Evolutionary conservation across 2,888 invertebrate genomes (phyloP), one percentile per base, ranked within the genome.

Genomic region (Alloplasta piceator): DNA sequence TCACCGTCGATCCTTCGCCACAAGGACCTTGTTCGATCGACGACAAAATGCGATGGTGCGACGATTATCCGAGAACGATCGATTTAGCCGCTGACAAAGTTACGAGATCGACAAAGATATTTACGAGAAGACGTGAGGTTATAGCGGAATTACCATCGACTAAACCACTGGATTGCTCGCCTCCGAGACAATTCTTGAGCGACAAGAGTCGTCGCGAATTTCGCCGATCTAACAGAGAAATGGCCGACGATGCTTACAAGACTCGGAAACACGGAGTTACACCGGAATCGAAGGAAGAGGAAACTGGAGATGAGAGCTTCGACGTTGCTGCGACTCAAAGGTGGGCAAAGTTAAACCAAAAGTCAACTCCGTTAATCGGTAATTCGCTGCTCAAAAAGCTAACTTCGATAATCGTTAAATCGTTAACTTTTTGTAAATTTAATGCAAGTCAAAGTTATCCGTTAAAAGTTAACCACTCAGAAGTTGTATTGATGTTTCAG

Each of bases 1-100:
- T 74, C 0, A 78, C 50, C 58, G 55, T 0, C 55, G 0, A 68
- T 67, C 58, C 26, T 64, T 6, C 6, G 68, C 7, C 56, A 5
- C 68, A n/a, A 48, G 39, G 56, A 72, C 73, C 66, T 81, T 36
- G 52, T 41, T 66, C 84, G 10, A 72, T 85, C 36, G 78, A 66
- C 0, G 86, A 87, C 0, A 56, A 84, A 2, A 38, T 86, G 26
- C 71, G 80, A 9, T 66, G 58, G 5, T 84, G 87, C 9, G 83
- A 87, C 46, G 85, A 86, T 64, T 90, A 89, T 84, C 89, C 90
- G 0, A 85, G 73, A 58, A 80, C 83, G 0, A 67, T 90, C 3
- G 89, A 90, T 66, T 89, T 90, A 9, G 74, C 71, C 7, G 82
- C 78, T n/a, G 80, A 76, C 39, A 72, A 60, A 66, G 55, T 50